These are phyloP conservation scores for Dasypogon diadema DNA, from an alignment of 2,888 invertebrate genomes.

Conservation along the genomic window DNA sequence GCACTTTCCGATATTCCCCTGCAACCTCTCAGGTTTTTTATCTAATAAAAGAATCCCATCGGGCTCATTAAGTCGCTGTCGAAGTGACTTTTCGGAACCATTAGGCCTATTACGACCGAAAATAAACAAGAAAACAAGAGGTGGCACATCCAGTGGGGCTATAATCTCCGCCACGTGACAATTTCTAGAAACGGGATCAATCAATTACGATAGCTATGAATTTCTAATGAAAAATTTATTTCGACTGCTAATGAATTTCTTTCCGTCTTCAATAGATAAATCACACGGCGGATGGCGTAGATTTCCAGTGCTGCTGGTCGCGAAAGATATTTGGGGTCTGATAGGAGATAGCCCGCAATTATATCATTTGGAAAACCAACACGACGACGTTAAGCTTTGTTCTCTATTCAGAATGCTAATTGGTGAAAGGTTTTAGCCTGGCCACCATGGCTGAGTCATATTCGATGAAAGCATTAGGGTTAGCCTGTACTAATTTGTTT, in stretches of 20 bases:
- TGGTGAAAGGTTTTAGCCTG: too few relatives aligned
- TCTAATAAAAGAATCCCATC: background rate
- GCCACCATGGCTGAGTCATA: too few relatives aligned
- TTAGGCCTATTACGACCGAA: background rate
- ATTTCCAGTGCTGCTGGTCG: background rate
- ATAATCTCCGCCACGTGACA: background rate
- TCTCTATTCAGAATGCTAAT: background rate
- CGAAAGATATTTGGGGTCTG: background rate
- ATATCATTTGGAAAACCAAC: background rate
- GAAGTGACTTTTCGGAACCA: background rate
- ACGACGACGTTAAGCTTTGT: background rate
- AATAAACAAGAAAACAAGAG: background rate
- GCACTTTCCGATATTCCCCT: background rate
- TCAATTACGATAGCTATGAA: slow-evolving; percentile 3
- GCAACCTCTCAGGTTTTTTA: background rate
- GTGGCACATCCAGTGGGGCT: background rate
- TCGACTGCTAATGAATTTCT: slow-evolving; percentile 10
- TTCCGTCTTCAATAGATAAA: slow-evolving; percentile 11
- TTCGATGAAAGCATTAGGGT: too few relatives aligned
- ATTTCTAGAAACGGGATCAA: background rate
- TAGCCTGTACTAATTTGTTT: too few relatives aligned
- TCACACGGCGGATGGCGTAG: slow-evolving; percentile 1
- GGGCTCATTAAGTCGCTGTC: background rate
- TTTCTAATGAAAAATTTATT: slow-evolving; percentile 24
- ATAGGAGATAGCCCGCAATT: background rate